Percentiles rank a stretch among this genome's conserved stretches.
phyloP scores from a whole-genome alignment of 2,888 invertebrate genomes.

The Eudasyphora cyanicolor region DNA sequence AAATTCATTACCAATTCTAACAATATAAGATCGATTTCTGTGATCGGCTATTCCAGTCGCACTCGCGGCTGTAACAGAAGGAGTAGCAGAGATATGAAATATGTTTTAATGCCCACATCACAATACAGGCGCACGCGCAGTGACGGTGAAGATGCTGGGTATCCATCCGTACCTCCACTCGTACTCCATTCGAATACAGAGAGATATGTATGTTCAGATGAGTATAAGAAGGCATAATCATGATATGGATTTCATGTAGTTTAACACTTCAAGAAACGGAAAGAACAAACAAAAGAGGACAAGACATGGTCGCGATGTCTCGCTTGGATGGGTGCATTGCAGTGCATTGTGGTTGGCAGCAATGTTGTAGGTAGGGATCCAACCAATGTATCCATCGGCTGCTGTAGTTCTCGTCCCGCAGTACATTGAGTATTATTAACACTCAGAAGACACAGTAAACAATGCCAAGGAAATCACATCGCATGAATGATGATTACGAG shows the following conservation, averaged over 20 bases:
- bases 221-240: slow-evolving; percentile 26
- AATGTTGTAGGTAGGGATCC: too few relatives aligned
- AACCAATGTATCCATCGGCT: too few relatives aligned
- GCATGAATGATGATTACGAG: slow-evolving; percentile 30
- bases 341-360: background rate
- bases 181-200: too few relatives aligned
- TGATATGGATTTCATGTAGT: slow-evolving; percentile 38
- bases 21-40: slow-evolving; percentile 48
- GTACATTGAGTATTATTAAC: slow-evolving; percentile 37
- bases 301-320: background rate
- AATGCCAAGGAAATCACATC: slow-evolving; percentile 29
- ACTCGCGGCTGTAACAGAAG: background rate
- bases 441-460: slow-evolving; percentile 37
- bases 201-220: background rate
- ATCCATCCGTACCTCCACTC: too few relatives aligned
- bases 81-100: background rate
- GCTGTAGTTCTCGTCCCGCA: background rate
- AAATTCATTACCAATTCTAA: slow-evolving; percentile 60
- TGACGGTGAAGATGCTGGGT: background rate
- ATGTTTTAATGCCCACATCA: slow-evolving; percentile 16
- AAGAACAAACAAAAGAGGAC: background rate
- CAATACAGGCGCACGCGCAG: background rate
- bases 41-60: background rate
- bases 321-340: background rate
- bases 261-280: slow-evolving; percentile 20